Evolutionary conservation across 1,140 invertebrate species (phyloP).

Genomic region (Drosophila repleta): DNA sequence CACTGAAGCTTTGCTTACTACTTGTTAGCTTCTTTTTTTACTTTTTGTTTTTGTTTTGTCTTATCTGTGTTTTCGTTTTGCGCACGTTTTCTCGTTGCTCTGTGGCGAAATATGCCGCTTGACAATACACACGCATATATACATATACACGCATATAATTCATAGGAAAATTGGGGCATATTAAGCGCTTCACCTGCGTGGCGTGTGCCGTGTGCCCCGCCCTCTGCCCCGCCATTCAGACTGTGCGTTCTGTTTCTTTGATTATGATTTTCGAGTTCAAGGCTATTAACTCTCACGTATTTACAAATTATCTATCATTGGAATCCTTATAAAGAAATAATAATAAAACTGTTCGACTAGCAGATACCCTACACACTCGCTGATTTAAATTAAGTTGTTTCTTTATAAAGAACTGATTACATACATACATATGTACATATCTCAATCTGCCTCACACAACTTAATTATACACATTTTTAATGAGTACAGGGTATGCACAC

Average conservation of each 20-base stretch:
- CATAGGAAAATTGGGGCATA: constrained; percentile 34
- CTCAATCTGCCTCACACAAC: neutral
- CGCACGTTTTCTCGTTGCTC: constrained; percentile 62
- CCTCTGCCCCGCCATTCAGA: neutral
- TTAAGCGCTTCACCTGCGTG: constrained; percentile 37
- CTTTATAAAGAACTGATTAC: no score
- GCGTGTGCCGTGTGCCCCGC: neutral
- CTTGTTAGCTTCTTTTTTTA: constrained; percentile 11
- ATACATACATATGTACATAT: neutral
- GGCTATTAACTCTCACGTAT: constrained; percentile 42
- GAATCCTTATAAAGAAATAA: constrained; percentile 10
- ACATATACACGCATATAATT: constrained; percentile 1
- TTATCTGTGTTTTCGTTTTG: constrained; percentile 74
- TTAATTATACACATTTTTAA: constrained; percentile 7
- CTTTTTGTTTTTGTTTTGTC: constrained; percentile 41
- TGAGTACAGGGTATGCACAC: constrained; percentile 30
- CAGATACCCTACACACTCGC: neutral
- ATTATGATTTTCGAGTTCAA: constrained; percentile 57
- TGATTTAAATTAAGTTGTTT: neutral
- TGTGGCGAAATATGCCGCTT: constrained; percentile 55
- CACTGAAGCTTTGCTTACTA: constrained; percentile 14
- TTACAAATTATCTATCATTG: constrained; percentile 28
- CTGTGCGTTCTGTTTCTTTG: constrained; percentile 6
- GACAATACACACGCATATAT: neutral
- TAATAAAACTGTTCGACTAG: neutral